Evolutionary conservation across 2,113 vertebrate species (phyloP), one percentile per base, ranked within the genome.

Genomic region (Perca fluviatilis): DNA sequence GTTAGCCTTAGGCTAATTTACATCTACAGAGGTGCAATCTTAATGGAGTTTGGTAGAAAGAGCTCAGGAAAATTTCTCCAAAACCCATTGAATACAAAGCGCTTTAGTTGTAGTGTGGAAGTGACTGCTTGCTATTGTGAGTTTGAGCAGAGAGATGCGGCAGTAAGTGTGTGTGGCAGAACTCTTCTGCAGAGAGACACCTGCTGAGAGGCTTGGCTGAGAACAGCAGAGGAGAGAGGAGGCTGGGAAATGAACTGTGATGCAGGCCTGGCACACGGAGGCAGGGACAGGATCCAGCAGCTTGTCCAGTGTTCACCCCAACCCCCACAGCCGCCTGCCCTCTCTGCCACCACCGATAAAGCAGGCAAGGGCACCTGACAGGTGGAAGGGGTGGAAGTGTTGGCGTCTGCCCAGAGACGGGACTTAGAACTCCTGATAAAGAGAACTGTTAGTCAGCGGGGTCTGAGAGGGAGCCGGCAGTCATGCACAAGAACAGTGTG

Each of bases 161-260:
- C 65, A 82, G 50, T 54, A 54, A 53, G 67, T 54, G 60, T 27
- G 74, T 58, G 69, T 76, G 86, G 77, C 89, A 89, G 81, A 83
- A 77, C 86, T 90, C 82, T 78, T 88, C 84, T 88, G 91, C 85
- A 82, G 79, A 78, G 79, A 83, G 84, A 88, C 90, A 93, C 94
- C 91, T 92, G 91, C 93, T 89, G 91, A 75, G 93, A 93, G 85
- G 77, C 86, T 93, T 94, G 93, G 93, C 93, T 77, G 75, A 90
- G 91, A 79, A 74, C 53, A 84, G 79, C 65, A 65, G 71, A 88
- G 79, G 65, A 78, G 70, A 87, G 86, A 73, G 71, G 74, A 84
- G 87, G 87, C 89, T 85, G 92, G 57, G 87, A 93, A 92, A 88
- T 91, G 84, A 92, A 90, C 90, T 92, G 89, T 90, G 84, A 85